These are phyloP conservation scores for Melinopterus prodromus DNA, from an alignment of 2,888 invertebrate species.

Conservation along the genomic window DNA sequence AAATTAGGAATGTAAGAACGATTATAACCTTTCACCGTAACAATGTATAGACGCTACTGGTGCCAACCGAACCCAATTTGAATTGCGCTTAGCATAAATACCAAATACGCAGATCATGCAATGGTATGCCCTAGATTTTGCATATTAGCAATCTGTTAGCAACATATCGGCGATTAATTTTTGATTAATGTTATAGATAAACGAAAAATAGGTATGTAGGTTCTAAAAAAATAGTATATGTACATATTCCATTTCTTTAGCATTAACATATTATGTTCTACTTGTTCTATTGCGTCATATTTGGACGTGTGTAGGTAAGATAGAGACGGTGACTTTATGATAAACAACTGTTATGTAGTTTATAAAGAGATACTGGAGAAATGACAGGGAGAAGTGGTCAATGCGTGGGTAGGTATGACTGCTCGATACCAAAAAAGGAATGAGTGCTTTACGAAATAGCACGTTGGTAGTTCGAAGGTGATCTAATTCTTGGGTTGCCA, in stretches of 20 bases:
- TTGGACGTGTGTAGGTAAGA: background rate
- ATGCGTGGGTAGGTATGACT: background rate
- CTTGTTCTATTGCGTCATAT: background rate
- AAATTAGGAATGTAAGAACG: background rate
- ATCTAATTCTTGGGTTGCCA: background rate
- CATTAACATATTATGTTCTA: too few species aligned
- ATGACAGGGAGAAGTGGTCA: background rate
- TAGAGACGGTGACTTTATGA: background rate
- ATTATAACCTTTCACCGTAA: constrained; percentile 22
- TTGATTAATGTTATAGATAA: background rate
- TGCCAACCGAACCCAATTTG: constrained; percentile 19
- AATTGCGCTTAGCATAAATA: constrained; percentile 18
- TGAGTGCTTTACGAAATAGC: background rate
- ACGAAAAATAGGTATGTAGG: constrained; percentile 10
- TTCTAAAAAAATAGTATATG: background rate
- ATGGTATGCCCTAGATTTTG: background rate
- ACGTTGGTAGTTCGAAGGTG: background rate
- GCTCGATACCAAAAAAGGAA: background rate
- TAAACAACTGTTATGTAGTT: constrained; percentile 7
- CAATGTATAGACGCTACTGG: constrained; percentile 12
- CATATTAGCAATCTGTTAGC: background rate
- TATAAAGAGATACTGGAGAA: background rate
- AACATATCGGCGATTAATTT: background rate
- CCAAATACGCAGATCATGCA: constrained; percentile 15
- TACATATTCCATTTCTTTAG: too few species aligned